Conservation (phyloP, 1,140 invertebrate species). For the Drosophila mojavensis region DNA sequence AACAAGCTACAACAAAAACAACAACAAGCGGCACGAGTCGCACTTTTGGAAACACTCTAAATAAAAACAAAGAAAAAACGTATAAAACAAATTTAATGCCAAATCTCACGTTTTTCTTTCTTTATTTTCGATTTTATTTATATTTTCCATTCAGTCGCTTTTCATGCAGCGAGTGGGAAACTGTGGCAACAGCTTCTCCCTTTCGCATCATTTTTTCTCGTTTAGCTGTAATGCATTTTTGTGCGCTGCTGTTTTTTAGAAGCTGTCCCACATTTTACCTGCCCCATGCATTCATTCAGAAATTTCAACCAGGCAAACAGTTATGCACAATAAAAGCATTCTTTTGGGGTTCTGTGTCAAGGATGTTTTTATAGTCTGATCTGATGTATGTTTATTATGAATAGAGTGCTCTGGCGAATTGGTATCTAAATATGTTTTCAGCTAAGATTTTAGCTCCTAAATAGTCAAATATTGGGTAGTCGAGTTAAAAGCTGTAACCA, state of each 20-base stretch:
- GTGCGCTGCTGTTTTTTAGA: slow-evolving; percentile 24
- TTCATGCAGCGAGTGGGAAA: no score
- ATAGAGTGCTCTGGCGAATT: neutral
- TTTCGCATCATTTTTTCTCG: slow-evolving; percentile 16
- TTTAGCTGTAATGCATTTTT: slow-evolving; percentile 34
- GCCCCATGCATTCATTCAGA: neutral
- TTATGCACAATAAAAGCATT: slow-evolving; percentile 4
- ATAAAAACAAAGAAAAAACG: no score
- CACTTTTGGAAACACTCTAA: neutral
- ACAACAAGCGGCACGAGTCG: slow-evolving; percentile 1
- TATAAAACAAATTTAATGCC: slow-evolving; percentile 1
- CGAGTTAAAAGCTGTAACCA: no score
- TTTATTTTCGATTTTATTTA: slow-evolving; percentile 13
- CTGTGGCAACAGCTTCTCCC: no score
- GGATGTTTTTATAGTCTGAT: neutral
- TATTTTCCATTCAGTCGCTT: neutral
- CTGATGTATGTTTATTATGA: neutral
- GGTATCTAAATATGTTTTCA: no score
- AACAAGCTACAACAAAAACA: slow-evolving; percentile 2
- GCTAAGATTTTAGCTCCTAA: no score
- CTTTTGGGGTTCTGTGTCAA: neutral
- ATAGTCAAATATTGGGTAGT: no score
- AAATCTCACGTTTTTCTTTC: slow-evolving; percentile 1
- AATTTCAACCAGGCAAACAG: neutral
- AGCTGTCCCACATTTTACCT: slow-evolving; percentile 11